A percentile compares a stretch with the other conserved stretches of the same genome.
Evolutionary conservation across 1,140 invertebrate genomes (phyloP).

Genomic region (Maniola jurtina): DNA sequence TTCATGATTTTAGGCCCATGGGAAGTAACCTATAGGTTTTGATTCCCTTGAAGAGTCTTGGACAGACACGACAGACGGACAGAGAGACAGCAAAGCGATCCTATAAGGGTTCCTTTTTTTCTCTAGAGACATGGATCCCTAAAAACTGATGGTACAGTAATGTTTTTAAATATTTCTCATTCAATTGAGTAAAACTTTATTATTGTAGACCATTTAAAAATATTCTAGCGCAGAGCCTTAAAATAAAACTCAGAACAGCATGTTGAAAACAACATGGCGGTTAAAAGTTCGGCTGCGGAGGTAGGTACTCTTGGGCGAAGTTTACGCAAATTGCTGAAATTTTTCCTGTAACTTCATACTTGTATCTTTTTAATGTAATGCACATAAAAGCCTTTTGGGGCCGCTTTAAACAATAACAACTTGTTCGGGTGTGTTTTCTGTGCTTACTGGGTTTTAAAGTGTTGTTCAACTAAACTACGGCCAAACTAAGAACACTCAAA

Average conservation of each 20-base stretch:
- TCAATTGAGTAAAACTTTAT: too few relatives aligned
- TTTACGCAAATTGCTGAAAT: slow-evolving; percentile 2
- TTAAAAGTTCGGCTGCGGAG: not conserved
- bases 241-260: not conserved
- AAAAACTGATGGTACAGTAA: too few relatives aligned
- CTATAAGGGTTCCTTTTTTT: too few relatives aligned
- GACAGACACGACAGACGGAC: too few relatives aligned
- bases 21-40: too few relatives aligned
- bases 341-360: slow-evolving; percentile 1
- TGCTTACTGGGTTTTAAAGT: not conserved
- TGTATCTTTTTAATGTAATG: slow-evolving; percentile 5
- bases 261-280: not conserved
- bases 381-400: slow-evolving; percentile 1
- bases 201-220: not conserved
- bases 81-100: too few relatives aligned
- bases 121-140: too few relatives aligned
- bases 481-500: too few relatives aligned
- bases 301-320: not conserved
- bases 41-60: too few relatives aligned
- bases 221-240: not conserved
- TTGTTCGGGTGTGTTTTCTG: not conserved
- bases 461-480: too few relatives aligned
- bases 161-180: too few relatives aligned
- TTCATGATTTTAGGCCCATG: too few relatives aligned
- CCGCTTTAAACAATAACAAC: not conserved